These are phyloP conservation scores for Prorops nasuta DNA, from an alignment of 1,140 invertebrate genomes.

Conservation along the genomic window DNA sequence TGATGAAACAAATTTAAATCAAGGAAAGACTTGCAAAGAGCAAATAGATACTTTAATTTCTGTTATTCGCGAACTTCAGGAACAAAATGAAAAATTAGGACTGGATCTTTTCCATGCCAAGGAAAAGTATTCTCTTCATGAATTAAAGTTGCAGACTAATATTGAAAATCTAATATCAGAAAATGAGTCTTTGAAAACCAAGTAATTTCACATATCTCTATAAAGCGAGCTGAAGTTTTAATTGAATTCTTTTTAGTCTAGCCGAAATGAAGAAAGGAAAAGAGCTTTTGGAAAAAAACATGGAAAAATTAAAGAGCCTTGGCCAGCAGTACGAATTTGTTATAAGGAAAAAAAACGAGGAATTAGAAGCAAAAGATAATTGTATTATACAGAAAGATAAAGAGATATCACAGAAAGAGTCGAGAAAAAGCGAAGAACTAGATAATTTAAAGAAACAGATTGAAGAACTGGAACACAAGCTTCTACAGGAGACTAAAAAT, in stretches of 20 bases:
- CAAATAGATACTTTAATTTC: constrained; percentile 22
- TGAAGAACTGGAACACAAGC: constrained; percentile 32
- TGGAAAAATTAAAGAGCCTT: constrained; percentile 20
- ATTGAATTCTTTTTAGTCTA: constrained; percentile 10
- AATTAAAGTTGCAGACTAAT: constrained; percentile 13
- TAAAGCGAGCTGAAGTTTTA: background rate
- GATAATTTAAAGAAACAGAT: constrained; percentile 26
- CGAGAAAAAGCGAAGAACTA: constrained; percentile 24
- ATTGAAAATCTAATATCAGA: constrained; percentile 30
- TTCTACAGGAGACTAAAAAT: constrained; percentile 36
- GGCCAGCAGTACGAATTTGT: constrained; percentile 20
- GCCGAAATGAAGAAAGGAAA: constrained; percentile 8
- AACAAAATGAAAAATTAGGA: constrained; percentile 29
- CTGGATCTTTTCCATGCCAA: constrained; percentile 22
- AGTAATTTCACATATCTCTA: constrained; percentile 21
- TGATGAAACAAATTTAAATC: constrained; percentile 8
- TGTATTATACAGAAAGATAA: constrained; percentile 26
- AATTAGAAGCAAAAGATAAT: constrained; percentile 28
- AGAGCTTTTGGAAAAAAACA: constrained; percentile 14
- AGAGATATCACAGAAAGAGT: constrained; percentile 23
- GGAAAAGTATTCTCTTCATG: constrained; percentile 7
- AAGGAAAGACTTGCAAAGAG: constrained; percentile 18
- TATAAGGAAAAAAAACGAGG: constrained; percentile 28
- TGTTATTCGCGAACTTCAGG: constrained; percentile 26
- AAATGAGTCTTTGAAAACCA: constrained; percentile 28